These are phyloP conservation scores for Chalcosyrphus nemorum DNA, from an alignment of 2,888 invertebrate species.

Conservation along the genomic window DNA sequence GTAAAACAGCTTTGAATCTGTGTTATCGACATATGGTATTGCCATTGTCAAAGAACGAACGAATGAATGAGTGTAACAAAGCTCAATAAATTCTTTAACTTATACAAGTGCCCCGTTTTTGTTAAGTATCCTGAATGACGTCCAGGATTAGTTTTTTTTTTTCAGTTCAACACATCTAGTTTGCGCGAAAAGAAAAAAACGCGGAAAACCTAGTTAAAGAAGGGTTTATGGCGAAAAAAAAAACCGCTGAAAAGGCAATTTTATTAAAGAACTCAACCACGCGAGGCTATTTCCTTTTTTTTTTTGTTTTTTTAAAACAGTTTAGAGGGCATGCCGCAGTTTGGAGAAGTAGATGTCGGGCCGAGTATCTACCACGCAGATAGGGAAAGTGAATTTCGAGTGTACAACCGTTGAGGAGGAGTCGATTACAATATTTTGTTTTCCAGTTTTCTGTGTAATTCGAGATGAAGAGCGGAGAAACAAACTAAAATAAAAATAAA, in stretches of 20 bases:
- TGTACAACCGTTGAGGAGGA: constrained; percentile 48
- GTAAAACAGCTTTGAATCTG: too few species aligned
- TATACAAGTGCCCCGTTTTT: too few species aligned
- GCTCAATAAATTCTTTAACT: too few species aligned
- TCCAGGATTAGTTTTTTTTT: too few species aligned
- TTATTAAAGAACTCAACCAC: constrained; percentile 25
- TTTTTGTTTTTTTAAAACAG: background rate
- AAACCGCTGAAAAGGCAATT: background rate
- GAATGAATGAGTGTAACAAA: too few species aligned
- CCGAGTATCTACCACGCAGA: constrained; percentile 14
- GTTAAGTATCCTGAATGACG: too few species aligned
- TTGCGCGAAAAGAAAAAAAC: background rate
- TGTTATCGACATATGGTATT: too few species aligned
- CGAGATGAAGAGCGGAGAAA: constrained; percentile 58
- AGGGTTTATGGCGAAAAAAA: background rate
- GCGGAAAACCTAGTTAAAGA: background rate
- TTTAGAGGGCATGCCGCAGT: background rate
- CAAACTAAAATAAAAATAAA: constrained; percentile 35
- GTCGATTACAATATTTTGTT: constrained; percentile 70
- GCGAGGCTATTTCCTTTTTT: constrained; percentile 8
- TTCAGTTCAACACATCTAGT: too few species aligned
- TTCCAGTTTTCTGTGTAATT: constrained; percentile 64
- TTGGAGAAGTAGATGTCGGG: background rate
- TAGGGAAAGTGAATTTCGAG: constrained; percentile 70
- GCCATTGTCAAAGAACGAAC: too few species aligned